A percentile compares a stretch with the other conserved stretches of the same genome.
phyloP scores from a whole-genome alignment of 2,113 vertebrate genomes.

The Lepus europaeus region DNA sequence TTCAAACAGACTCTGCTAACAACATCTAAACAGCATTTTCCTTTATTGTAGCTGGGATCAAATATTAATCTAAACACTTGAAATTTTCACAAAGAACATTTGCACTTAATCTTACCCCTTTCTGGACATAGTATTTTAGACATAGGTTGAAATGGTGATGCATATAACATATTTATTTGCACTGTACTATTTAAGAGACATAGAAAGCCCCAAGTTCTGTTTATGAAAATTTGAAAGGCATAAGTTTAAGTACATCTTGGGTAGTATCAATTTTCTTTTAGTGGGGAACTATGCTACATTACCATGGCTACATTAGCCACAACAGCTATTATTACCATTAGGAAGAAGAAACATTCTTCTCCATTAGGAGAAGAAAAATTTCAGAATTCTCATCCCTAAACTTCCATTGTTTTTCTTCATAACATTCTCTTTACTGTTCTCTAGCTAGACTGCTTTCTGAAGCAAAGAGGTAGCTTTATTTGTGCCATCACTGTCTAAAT shows the following conservation, averaged over 20 bases:
- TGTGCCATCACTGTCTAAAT: not conserved
- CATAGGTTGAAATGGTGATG: not conserved
- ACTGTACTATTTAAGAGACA: not conserved
- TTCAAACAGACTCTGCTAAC: not conserved
- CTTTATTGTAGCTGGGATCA: not conserved
- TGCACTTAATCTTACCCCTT: not conserved
- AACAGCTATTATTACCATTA: not conserved
- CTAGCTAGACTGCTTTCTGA: not conserved
- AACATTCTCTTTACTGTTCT: not conserved
- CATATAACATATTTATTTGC: not conserved
- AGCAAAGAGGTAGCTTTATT: not conserved
- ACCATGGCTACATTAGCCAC: not conserved
- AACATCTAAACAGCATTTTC: not conserved
- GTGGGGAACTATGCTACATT: no score
- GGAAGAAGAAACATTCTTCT: not conserved
- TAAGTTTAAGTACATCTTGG: not conserved
- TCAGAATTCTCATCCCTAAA: not conserved
- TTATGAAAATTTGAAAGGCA: constrained; percentile 8
- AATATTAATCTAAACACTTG: not conserved
- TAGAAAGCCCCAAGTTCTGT: not conserved
- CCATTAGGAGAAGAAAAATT: not conserved
- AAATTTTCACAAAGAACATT: not conserved
- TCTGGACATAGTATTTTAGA: not conserved
- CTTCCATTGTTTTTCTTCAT: not conserved
- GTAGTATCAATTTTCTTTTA: not conserved